Percentiles rank a stretch among this genome's conserved stretches.
These are phyloP conservation scores for Lochmaea capreae DNA, from an alignment of 2,888 invertebrate genomes.

Conservation along the genomic window DNA sequence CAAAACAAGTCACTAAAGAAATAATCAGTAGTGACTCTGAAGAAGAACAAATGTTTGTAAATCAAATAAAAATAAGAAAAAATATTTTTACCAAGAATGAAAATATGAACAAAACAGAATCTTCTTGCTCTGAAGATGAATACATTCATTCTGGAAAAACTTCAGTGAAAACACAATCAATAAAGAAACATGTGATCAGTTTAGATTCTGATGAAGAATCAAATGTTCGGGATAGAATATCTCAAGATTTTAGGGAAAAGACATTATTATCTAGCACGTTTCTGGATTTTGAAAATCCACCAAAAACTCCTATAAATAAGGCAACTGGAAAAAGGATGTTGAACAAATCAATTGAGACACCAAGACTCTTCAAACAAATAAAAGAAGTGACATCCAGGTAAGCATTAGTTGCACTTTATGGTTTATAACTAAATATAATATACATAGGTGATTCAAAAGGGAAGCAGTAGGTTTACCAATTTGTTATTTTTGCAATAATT, in stretches of 20 bases:
- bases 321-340: conserved; percentile 35
- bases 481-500: too few species aligned
- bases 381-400: conserved; percentile 19
- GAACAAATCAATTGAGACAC: conserved; percentile 40
- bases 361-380: conserved; percentile 36
- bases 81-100: neutral
- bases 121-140: neutral
- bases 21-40: neutral
- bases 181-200: neutral
- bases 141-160: neutral
- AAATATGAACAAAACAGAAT: neutral
- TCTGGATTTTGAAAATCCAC: conserved; percentile 15
- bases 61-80: neutral
- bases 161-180: neutral
- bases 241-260: conserved; percentile 32
- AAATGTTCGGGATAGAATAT: conserved; percentile 13
- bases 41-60: neutral
- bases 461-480: too few species aligned
- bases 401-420: neutral
- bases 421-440: neutral
- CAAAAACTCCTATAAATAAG: conserved; percentile 24
- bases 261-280: conserved; percentile 38
- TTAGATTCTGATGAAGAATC: conserved; percentile 25
- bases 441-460: neutral
- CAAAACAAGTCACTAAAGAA: neutral